Evolutionary conservation across 2,113 vertebrate genomes (phyloP).

Genomic region (Chloropsis hardwickii): DNA sequence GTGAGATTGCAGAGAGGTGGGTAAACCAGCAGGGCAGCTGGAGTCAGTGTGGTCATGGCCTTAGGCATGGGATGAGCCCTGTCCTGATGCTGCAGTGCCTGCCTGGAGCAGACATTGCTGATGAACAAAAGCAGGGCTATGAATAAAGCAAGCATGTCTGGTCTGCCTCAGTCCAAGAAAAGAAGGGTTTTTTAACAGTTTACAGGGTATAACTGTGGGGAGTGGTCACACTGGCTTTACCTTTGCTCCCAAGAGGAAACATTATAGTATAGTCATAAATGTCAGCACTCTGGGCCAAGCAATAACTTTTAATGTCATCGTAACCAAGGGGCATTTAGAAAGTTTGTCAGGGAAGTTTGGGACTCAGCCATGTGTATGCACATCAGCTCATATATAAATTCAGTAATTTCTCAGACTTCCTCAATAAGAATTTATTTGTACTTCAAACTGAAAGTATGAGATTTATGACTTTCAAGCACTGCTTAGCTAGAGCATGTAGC

Average conservation of each 20-base stretch:
- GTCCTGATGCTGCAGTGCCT: background rate
- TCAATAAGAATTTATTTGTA: background rate
- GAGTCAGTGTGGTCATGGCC: accelerated
- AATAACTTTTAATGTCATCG: background rate
- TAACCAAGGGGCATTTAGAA: background rate
- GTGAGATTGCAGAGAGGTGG: background rate
- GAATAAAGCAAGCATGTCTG: background rate
- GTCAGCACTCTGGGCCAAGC: background rate
- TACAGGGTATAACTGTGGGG: background rate
- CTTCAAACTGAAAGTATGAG: background rate
- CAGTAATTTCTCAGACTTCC: background rate
- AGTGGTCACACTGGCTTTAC: background rate
- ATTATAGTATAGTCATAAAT: background rate
- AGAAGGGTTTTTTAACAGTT: background rate
- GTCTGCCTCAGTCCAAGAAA: background rate
- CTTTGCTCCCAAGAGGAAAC: background rate
- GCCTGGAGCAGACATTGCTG: background rate
- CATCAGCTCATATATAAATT: background rate
- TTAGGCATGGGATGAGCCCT: accelerated
- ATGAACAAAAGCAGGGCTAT: background rate
- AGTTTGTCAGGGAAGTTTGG: background rate
- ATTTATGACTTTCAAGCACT: background rate
- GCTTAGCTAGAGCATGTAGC: background rate
- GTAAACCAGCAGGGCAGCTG: background rate
- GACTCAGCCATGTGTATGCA: background rate